Percentiles rank a stretch among this genome's conserved stretches.
These are phyloP conservation scores for Cirrhinus molitorella DNA, from an alignment of 2,797 vertebrate species.

Conservation along the genomic window DNA sequence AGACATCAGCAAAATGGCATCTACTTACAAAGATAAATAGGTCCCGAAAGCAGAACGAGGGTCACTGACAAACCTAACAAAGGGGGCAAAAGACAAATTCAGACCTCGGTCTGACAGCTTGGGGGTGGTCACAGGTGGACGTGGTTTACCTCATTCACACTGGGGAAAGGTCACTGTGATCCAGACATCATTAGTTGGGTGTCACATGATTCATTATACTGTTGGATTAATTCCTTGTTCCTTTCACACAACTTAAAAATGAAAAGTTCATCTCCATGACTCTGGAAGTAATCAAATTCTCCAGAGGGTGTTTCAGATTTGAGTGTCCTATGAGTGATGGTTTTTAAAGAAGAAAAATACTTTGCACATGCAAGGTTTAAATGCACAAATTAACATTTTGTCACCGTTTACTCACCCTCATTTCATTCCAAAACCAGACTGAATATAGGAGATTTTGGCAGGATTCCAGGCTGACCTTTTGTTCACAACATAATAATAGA, in stretches of 20 bases:
- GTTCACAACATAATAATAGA: not conserved
- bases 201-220: conserved; percentile 54
- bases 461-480: not conserved
- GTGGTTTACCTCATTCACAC: conserved; percentile 53
- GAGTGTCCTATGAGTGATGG: not conserved
- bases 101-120: conserved; percentile 28
- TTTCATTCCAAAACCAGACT: not conserved
- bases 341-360: not conserved
- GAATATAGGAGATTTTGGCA: not conserved
- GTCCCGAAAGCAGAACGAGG: conserved; percentile 26
- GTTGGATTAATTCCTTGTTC: conserved; percentile 64
- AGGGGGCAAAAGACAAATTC: conserved; percentile 50
- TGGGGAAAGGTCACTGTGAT: conserved; percentile 50
- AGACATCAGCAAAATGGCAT: conserved; percentile 29
- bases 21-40: conserved; percentile 31
- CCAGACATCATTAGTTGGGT: conserved; percentile 61
- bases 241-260: conserved; percentile 54
- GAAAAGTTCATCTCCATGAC: conserved; percentile 36
- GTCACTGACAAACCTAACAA: conserved; percentile 35
- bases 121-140: conserved; percentile 55
- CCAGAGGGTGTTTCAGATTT: conserved; percentile 1
- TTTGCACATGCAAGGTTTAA: not conserved
- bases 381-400: not conserved
- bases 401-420: too few relatives aligned
- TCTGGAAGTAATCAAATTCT: conserved; percentile 7